phyloP scores from a whole-genome alignment of 2,888 invertebrate species.

The Cosmopolites sordidus region DNA sequence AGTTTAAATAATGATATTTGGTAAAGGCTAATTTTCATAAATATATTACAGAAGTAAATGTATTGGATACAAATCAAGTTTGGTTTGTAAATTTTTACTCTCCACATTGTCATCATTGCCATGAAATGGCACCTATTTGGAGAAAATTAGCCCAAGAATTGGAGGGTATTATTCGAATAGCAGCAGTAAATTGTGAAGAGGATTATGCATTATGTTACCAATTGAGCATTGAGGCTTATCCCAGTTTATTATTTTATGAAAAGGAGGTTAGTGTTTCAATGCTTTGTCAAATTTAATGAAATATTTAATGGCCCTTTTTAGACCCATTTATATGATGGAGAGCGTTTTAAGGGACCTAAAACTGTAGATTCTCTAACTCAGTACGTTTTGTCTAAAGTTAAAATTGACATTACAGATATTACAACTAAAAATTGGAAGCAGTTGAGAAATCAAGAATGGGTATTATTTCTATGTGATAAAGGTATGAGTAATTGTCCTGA shows the following conservation, averaged over 20 bases:
- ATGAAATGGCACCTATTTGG: constrained; percentile 78
- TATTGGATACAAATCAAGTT: constrained; percentile 57
- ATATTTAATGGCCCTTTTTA: constrained; percentile 33
- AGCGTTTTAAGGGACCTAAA: constrained; percentile 58
- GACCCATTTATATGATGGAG: constrained; percentile 56
- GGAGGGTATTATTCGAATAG: constrained; percentile 73
- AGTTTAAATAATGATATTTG: constrained; percentile 32
- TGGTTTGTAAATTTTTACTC: constrained; percentile 90
- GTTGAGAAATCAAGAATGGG: constrained; percentile 49
- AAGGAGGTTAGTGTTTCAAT: constrained; percentile 37
- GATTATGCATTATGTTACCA: constrained; percentile 74
- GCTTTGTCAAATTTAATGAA: background rate
- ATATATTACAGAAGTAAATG: constrained; percentile 46
- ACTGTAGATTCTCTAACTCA: constrained; percentile 57
- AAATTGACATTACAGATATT: constrained; percentile 47
- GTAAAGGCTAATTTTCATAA: background rate
- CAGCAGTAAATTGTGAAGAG: constrained; percentile 85
- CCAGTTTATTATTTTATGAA: constrained; percentile 66
- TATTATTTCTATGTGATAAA: constrained; percentile 57
- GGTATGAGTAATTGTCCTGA: constrained; percentile 55
- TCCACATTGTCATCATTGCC: constrained; percentile 81
- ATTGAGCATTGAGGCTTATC: constrained; percentile 70
- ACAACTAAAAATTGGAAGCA: constrained; percentile 45
- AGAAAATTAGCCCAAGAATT: constrained; percentile 70
- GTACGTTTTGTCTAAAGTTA: constrained; percentile 60